Evolutionary conservation across 2,113 vertebrate species (phyloP).

Genomic region (Syngnathus scovelli): DNA sequence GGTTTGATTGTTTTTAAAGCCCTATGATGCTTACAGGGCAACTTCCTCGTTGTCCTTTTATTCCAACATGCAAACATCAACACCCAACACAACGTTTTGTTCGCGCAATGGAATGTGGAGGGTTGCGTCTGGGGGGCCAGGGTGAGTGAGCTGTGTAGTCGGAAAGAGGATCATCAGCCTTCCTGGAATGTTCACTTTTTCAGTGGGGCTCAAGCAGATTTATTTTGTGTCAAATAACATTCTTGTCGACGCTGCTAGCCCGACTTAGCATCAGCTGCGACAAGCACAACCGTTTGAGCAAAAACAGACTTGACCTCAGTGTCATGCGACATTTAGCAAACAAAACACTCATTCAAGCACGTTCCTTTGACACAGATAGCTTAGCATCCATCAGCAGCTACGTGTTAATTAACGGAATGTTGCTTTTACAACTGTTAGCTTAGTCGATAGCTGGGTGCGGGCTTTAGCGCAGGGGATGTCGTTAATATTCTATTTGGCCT

Average conservation of each 20-base stretch:
- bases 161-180: background rate
- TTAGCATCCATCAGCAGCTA: background rate
- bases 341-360: background rate
- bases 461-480: no score
- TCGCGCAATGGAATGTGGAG: conserved; percentile 11
- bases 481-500: no score
- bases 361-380: background rate
- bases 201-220: background rate
- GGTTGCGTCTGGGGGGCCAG: background rate
- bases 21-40: conserved; percentile 31
- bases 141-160: background rate
- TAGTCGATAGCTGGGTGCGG: no score
- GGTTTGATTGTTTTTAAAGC: background rate
- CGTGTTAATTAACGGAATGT: background rate
- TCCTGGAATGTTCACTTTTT: background rate
- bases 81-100: conserved; percentile 27
- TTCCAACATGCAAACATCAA: conserved; percentile 37
- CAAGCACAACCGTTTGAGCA: background rate
- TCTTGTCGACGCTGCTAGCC: background rate
- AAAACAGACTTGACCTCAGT: background rate
- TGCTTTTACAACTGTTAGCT: no score
- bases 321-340: background rate
- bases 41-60: conserved; percentile 46
- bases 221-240: background rate
- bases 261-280: background rate